Evolutionary conservation across 2,888 invertebrate genomes (phyloP), one percentile per base, ranked within the genome.

Genomic region (Baronia brevicornis): DNA sequence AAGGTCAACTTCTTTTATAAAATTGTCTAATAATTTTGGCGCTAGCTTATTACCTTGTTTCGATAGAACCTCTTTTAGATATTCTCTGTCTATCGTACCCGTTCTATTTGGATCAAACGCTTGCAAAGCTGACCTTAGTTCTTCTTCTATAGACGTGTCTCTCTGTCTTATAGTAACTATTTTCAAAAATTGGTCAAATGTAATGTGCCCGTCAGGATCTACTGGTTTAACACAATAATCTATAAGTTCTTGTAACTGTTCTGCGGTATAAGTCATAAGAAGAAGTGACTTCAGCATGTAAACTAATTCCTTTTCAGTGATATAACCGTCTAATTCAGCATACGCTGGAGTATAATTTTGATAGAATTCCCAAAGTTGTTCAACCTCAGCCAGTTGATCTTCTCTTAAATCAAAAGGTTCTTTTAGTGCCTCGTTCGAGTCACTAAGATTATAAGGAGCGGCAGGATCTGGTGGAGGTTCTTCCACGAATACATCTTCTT

Each of bases 311-410:
- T 71, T 77, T 51, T 66, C 67, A 4, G 82, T 84, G 15, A 82
- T 64, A 34, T 58, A 79, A 6, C 61, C 62, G 32, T 73, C 55
- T 33, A 84, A 46, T 35, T 82, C 72, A 14, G 71, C 58, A 38
- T 84, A 84, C 0, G 71, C 74, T 11, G 82, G 82, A 9, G 73
- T 82, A 33, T 75, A 71, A 45, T 78, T 55, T 54, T 79, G 80
- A 54, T 55, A 84, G 3, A 58, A 0, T 8, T 66, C 72, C 82
- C 82, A 84, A 22, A 84, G 54, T 39, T 71, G 61, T 51, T 79
- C 75, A 3, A 78, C 60, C 64, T 84, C 82, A 17, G 66, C 67
- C 36, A 69, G 9, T 51, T 80, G 80, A 42, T 80, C 79, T n/a
- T 62, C 70, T 27, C 71, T 56, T 33, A 82, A 52, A 39, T 62